phyloP scores from a whole-genome alignment of 2,888 invertebrate species.

The Cantharis nigra region DNA sequence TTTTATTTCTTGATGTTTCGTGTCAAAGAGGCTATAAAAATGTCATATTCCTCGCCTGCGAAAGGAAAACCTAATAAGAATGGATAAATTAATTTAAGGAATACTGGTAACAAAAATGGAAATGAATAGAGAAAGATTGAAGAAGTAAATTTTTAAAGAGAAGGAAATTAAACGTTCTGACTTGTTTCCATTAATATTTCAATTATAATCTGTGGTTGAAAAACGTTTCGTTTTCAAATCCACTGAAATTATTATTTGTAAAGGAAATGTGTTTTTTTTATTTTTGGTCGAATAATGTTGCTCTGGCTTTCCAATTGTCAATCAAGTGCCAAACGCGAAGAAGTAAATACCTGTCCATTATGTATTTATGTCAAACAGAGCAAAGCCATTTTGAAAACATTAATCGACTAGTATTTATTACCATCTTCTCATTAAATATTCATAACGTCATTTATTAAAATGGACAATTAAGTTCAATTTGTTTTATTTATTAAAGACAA shows the following conservation, averaged over 20 bases:
- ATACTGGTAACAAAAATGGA: not conserved
- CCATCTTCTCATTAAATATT: constrained; percentile 14
- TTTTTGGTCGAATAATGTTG: not conserved
- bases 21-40: not conserved
- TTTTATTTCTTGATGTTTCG: not conserved
- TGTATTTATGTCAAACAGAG: not conserved
- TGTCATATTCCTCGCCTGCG: not conserved
- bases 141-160: constrained; percentile 35
- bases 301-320: not conserved
- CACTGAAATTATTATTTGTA: constrained; percentile 10
- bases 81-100: not conserved
- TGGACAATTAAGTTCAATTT: constrained; percentile 5
- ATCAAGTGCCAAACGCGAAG: not conserved
- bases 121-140: constrained; percentile 23
- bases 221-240: constrained; percentile 23
- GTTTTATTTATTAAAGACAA: not conserved
- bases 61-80: not conserved
- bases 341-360: not conserved
- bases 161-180: constrained; percentile 41
- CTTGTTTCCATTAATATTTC: constrained; percentile 40
- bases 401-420: constrained; percentile 11
- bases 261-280: not conserved
- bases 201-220: constrained; percentile 36
- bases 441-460: constrained; percentile 2
- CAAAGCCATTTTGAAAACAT: not conserved